Evolutionary conservation across 2,888 invertebrate genomes (phyloP).

Genomic region (Coenonympha arcania): DNA sequence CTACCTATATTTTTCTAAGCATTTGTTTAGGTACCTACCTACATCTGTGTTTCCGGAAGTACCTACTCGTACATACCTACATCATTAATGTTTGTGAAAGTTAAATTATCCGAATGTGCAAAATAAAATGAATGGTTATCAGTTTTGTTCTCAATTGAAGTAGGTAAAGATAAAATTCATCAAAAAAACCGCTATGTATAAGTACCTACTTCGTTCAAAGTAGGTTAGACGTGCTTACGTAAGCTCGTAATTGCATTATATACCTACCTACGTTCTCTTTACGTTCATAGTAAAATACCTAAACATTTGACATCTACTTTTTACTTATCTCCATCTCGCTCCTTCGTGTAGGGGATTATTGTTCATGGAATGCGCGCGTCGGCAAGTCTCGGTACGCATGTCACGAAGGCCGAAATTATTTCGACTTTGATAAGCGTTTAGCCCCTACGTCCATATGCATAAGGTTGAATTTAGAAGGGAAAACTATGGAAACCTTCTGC

Average conservation of each 20-base stretch:
- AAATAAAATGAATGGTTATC: constrained; percentile 7
- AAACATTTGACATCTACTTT: constrained; percentile 73
- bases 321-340: constrained; percentile 61
- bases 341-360: constrained; percentile 60
- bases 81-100: constrained; percentile 15
- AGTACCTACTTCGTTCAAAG: constrained; percentile 42
- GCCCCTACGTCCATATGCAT: constrained; percentile 27
- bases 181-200: constrained; percentile 31
- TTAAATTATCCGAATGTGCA: constrained; percentile 11
- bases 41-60: too few species aligned
- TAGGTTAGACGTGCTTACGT: constrained; percentile 65
- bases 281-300: constrained; percentile 68
- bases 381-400: constrained; percentile 63
- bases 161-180: constrained; percentile 11
- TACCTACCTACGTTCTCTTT: constrained; percentile 66
- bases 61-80: too few species aligned
- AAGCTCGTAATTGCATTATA: constrained; percentile 66
- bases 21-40: background rate
- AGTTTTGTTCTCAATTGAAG: constrained; percentile 8
- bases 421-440: constrained; percentile 20
- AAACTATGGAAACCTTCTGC: constrained; percentile 29
- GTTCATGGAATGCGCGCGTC: constrained; percentile 72
- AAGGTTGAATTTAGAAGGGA: constrained; percentile 42
- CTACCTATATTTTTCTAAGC: background rate
- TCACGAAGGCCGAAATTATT: constrained; percentile 42